Percentiles rank a stretch among this genome's conserved stretches.
Conservation (phyloP, 2,888 invertebrate genomes). For the Bembecia ichneumoniformis region DNA sequence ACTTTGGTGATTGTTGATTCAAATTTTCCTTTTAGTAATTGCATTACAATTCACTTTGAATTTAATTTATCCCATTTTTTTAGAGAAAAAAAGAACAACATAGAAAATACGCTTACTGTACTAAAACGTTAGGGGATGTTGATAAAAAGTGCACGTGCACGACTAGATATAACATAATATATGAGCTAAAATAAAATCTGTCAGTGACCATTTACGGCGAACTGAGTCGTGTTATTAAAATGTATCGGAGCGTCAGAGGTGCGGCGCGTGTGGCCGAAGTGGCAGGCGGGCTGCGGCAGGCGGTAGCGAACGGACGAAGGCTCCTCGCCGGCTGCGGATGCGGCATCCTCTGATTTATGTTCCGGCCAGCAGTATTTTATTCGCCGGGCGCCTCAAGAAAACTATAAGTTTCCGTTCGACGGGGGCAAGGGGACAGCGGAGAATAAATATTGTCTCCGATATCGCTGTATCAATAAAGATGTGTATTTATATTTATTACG, state of each 20-base stretch:
- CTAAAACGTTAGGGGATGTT: slow-evolving; percentile 20
- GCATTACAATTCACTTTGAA: too few relatives aligned
- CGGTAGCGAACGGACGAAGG: too few relatives aligned
- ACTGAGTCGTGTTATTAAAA: slow-evolving; percentile 64
- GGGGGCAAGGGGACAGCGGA: slow-evolving; percentile 65
- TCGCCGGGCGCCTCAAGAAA: slow-evolving; percentile 70
- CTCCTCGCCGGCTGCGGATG: slow-evolving; percentile 59
- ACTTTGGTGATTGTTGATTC: too few relatives aligned
- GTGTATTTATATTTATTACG: slow-evolving; percentile 66
- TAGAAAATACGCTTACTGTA: background rate
- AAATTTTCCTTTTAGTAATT: too few relatives aligned
- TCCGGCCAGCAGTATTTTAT: slow-evolving; percentile 68
- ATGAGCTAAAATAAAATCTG: slow-evolving; percentile 65
- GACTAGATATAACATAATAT: slow-evolving; percentile 58
- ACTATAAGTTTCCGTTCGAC: slow-evolving; percentile 72
- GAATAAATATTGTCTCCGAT: slow-evolving; percentile 66
- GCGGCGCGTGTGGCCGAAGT: slow-evolving; percentile 6
- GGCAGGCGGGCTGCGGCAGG: slow-evolving; percentile 49
- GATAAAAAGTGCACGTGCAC: slow-evolving; percentile 47
- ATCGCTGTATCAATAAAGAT: slow-evolving; percentile 60
- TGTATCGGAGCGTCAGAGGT: slow-evolving; percentile 43
- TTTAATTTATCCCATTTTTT: too few relatives aligned
- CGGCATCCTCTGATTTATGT: slow-evolving; percentile 66
- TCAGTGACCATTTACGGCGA: slow-evolving; percentile 62
- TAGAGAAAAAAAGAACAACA: background rate